These are phyloP conservation scores for Nannospalax galili DNA, from an alignment of 2,113 vertebrate genomes.

Conservation along the genomic window DNA sequence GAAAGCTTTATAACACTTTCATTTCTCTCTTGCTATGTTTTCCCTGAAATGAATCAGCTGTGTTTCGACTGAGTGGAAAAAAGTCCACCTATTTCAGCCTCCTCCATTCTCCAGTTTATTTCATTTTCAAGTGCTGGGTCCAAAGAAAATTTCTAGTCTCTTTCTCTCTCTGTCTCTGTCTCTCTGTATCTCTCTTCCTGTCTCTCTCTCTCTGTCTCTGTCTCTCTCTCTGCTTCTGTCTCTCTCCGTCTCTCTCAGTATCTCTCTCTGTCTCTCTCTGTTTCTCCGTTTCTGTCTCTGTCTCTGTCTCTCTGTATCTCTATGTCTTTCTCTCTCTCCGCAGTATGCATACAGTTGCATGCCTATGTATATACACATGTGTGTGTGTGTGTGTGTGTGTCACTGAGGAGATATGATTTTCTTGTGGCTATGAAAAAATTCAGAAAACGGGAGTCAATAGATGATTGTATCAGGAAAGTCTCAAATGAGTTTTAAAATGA, in stretches of 20 bases:
- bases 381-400: neutral
- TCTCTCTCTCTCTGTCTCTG: no score
- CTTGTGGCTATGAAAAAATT: neutral
- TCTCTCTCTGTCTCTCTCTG: neutral
- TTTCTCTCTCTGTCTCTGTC: no score
- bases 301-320: neutral
- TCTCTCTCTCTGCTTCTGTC: no score
- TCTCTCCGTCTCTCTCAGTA: no score
- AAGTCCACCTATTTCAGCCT: neutral
- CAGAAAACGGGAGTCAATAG: constrained; percentile 22
- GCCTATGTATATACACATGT: neutral
- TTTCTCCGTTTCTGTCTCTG: neutral
- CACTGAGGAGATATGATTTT: neutral
- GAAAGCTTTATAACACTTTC: neutral
- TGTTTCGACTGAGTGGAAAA: neutral
- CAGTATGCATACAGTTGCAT: neutral
- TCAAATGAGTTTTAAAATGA: constrained; percentile 1
- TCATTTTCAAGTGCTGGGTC: neutral
- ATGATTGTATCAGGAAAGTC: neutral
- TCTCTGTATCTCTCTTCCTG: no score
- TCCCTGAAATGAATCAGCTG: neutral
- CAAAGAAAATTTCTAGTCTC: neutral
- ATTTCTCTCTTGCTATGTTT: neutral
- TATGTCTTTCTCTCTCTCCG: neutral
- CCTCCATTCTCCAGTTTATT: neutral